Base-by-base conservation (phyloP, 2,113 vertebrate species). In the Xiphorhynchus elegans region DNA sequence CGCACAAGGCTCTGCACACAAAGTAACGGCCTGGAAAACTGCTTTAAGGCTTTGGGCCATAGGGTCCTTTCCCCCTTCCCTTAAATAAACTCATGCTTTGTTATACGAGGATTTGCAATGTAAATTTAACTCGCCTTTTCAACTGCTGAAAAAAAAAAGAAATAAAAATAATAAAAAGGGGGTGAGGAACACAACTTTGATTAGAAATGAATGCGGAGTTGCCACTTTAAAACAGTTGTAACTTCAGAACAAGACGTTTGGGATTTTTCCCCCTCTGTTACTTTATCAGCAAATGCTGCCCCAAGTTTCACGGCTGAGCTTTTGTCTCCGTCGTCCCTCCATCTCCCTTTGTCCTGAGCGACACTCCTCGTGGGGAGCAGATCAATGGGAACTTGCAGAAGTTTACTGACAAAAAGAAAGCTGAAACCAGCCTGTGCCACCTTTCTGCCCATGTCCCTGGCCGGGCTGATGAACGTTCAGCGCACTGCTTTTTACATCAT, bases 311-410 rank as follows among this genome's bases (percentile, higher is more conserved):
- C 5, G 77, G 89, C 83, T 15, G 84, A 90, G 91, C 96, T 96
- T 94, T 96, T 97, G 93, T 97, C 69, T 85, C 67, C 5, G 56
- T 75, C 39, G 37, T 25, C n/a, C 84, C 88, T 77, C 72, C 24
- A 1, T 47, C 72, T 84, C 33, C 77, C 89, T 95, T 95, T 95
- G 93, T 96, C 90, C 87, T 31, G 76, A 83, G 80, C 66, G 37
- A 59, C 74, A 47, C 69, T 89, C 91, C 90, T 90, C 83, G 75
- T 66, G 96, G 79, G 90, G 68, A 88, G 82, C 52, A 77, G 94
- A 85, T 81, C 62, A 89, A 60, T 10, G 70, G 68, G 49, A 79
- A 69, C 50, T 87, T 29, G 19, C 53, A 53, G 14, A 82, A 87
- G 69, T 95, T 91, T 64, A 37, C 75, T 23, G 60, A 46, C 8